Evolutionary conservation across 2,797 vertebrate genomes (phyloP), one percentile per base, ranked within the genome.

Genomic region (Fistularia commersonii): DNA sequence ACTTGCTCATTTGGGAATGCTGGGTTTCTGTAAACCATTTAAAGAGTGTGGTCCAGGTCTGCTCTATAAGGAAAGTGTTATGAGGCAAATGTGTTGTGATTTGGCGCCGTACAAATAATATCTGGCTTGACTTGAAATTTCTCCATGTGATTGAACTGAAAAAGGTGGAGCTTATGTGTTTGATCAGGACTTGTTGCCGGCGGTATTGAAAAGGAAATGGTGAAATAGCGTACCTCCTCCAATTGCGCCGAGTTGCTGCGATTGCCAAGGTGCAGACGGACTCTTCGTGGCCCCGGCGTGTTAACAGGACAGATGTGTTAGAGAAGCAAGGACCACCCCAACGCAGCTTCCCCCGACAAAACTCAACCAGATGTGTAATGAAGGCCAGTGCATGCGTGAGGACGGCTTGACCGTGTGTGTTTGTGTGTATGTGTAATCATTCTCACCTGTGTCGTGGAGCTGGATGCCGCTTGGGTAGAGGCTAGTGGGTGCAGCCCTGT

Each of bases 341-440:
- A 71, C 51, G 75, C 76, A 51, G 80, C 79, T 83, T 82, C 83
- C 80, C 78, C 76, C 69, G 8, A 66, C 72, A 90, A 88, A 89
- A 80, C 82, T 78, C 75, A 87, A 86, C 87, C 90, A 90, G 87
- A 92, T 91, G 89, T 89, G 80, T 81, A 87, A 87, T 82, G 88
- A 90, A 90, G 84, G 72, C 80, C 76, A 50, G 74, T 65, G 59
- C 47, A 62, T 57, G 77, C 51, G 53, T 59, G 67, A 59, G 72
- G 59, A 68, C 6, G 71, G 56, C 58, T 53, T 51, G 57, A 59
- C 54, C 34, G 49, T 45, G 48, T 51, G 60, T 47, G 61, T 54
- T 40, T 57, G 68, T 69, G 50, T 63, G 64, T 45, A 51, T 46
- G 59, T 52, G 52, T 79, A 88, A 90, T 89, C 86, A 88, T 84